Evolutionary conservation across 2,888 invertebrate species (phyloP).

Genomic region (Pseudococcus viburni): DNA sequence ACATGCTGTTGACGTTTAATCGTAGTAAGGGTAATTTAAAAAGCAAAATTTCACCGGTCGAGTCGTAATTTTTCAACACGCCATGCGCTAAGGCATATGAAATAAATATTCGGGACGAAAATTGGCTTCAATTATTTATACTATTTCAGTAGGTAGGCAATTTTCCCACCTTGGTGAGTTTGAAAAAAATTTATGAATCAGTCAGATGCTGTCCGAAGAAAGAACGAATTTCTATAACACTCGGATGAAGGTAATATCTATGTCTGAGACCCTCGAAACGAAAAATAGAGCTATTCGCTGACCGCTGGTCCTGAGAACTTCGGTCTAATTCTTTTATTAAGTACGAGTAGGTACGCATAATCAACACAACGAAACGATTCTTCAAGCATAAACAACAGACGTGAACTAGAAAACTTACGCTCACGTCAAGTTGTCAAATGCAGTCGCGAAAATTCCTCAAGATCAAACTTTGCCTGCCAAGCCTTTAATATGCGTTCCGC

Average conservation of each 20-base stretch:
- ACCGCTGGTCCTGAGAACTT: not conserved
- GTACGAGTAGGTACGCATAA: not conserved
- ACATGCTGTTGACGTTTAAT: slow-evolving; percentile 40
- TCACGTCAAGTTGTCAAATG: slow-evolving; percentile 42
- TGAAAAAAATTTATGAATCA: not conserved
- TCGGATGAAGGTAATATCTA: not conserved
- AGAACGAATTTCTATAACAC: not conserved
- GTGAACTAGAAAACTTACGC: slow-evolving; percentile 21
- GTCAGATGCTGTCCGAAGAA: not conserved
- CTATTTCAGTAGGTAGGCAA: not conserved
- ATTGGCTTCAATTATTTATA: not conserved
- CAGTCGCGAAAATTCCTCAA: slow-evolving; percentile 39
- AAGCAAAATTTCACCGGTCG: not conserved
- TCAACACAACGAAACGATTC: not conserved
- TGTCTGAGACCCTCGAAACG: not conserved
- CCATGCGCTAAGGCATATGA: not conserved
- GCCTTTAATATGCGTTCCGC: not conserved
- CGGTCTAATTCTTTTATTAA: not conserved
- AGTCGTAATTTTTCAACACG: slow-evolving; percentile 30
- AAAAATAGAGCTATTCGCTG: not conserved
- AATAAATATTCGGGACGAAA: slow-evolving; percentile 10
- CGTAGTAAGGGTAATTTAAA: slow-evolving; percentile 7
- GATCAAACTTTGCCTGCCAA: slow-evolving; percentile 26
- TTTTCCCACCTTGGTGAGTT: not conserved
- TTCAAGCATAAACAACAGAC: slow-evolving; percentile 16